Conservation (phyloP, 2,797 vertebrate genomes). For the Phrynocephalus guinanensis region DNA sequence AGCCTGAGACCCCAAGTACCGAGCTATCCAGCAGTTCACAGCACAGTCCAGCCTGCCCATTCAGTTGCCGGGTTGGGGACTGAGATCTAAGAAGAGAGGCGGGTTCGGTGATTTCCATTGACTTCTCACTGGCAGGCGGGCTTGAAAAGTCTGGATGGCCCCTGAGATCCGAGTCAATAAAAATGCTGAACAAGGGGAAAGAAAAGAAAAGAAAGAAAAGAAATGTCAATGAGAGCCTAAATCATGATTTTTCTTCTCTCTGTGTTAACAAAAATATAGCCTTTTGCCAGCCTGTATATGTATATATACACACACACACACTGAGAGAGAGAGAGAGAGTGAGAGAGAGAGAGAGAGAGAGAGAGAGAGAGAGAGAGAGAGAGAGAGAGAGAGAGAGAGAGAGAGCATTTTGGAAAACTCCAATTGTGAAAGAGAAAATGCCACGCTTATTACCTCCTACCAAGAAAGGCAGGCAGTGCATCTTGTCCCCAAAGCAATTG, state of each 20-base stretch:
- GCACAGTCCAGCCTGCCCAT: no score
- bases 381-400: no score
- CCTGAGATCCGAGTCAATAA: background rate
- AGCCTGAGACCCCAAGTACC: no score
- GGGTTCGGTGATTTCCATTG: no score
- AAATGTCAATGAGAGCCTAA: fast-evolving
- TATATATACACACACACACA: no score
- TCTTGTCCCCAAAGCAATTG: fast-evolving
- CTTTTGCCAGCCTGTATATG: no score
- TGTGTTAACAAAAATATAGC: background rate
- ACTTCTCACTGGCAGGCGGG: background rate
- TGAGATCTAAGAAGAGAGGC: background rate
- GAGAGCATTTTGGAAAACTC: background rate
- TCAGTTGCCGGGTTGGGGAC: background rate
- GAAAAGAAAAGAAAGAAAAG: background rate
- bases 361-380: no score
- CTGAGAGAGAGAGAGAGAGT: no score
- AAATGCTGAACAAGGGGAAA: fast-evolving
- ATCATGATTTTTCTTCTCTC: background rate
- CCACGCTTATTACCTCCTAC: conserved; percentile 42
- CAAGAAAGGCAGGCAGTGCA: background rate
- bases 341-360: no score
- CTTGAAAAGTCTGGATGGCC: background rate
- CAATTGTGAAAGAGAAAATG: conserved; percentile 14
- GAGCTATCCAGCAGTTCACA: no score